These are phyloP conservation scores for Chamaetylas fuelleborni DNA, from an alignment of 2,113 vertebrate genomes.

Conservation along the genomic window DNA sequence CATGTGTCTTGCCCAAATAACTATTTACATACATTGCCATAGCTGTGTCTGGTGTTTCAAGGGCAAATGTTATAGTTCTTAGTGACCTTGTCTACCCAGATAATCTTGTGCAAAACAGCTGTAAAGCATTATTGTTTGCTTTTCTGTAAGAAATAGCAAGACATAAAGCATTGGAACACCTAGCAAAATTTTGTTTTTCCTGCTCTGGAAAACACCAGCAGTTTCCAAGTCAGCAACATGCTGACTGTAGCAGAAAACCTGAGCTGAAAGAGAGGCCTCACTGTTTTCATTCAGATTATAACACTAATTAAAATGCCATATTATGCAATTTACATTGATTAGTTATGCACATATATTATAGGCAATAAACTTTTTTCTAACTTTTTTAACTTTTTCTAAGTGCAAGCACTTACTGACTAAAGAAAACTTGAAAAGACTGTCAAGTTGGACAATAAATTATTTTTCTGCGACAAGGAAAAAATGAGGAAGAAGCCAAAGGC, in stretches of 20 bases:
- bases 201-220: neutral
- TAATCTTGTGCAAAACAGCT: neutral
- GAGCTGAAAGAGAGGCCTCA: neutral
- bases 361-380: neutral
- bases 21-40: neutral
- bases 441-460: neutral
- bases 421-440: neutral
- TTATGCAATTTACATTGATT: neutral
- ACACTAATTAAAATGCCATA: neutral
- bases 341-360: neutral
- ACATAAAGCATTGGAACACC: neutral
- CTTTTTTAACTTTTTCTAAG: neutral
- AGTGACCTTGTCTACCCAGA: neutral
- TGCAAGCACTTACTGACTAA: neutral
- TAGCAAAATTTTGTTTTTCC: neutral
- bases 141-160: neutral
- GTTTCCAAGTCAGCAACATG: neutral
- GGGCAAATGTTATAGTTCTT: neutral
- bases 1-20: neutral
- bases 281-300: neutral
- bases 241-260: neutral
- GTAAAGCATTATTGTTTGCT: neutral
- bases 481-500: rapidly evolving
- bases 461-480: neutral
- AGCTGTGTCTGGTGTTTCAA: neutral